Evolutionary conservation across 2,113 vertebrate species (phyloP).

Genomic region (Monarcha castaneiventris): DNA sequence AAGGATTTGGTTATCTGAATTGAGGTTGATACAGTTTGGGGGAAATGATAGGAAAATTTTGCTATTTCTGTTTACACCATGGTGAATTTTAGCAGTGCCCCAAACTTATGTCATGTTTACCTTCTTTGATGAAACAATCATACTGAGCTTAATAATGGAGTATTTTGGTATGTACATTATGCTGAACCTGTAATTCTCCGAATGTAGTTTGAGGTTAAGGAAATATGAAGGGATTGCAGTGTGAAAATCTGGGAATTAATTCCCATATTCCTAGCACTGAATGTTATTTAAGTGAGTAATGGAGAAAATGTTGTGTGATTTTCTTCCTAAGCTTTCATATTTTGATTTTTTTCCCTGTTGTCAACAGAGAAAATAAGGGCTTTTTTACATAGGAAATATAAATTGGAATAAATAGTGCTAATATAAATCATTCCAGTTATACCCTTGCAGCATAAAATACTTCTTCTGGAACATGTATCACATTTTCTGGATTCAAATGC

Average conservation of each 20-base stretch:
- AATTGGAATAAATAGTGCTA: neutral
- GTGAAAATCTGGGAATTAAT: neutral
- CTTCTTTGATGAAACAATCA: neutral
- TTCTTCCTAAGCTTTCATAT: neutral
- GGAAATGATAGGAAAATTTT: accelerated
- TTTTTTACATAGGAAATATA: neutral
- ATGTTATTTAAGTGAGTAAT: neutral
- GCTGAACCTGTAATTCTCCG: neutral
- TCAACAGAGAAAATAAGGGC: neutral
- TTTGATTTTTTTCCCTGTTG: neutral
- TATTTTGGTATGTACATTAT: neutral
- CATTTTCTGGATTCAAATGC: neutral
- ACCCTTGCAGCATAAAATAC: neutral
- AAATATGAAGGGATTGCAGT: neutral
- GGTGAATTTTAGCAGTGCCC: neutral
- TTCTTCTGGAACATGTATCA: neutral
- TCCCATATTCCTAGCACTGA: neutral
- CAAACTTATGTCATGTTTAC: accelerated
- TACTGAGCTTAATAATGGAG: neutral
- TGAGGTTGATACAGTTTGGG: neutral
- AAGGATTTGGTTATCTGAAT: neutral
- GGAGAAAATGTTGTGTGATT: neutral
- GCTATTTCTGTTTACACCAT: neutral
- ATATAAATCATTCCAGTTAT: neutral
- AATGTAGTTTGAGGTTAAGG: neutral